Evolutionary conservation across 2,113 vertebrate genomes (phyloP).

Genomic region (Lethenteron reissneri): DNA sequence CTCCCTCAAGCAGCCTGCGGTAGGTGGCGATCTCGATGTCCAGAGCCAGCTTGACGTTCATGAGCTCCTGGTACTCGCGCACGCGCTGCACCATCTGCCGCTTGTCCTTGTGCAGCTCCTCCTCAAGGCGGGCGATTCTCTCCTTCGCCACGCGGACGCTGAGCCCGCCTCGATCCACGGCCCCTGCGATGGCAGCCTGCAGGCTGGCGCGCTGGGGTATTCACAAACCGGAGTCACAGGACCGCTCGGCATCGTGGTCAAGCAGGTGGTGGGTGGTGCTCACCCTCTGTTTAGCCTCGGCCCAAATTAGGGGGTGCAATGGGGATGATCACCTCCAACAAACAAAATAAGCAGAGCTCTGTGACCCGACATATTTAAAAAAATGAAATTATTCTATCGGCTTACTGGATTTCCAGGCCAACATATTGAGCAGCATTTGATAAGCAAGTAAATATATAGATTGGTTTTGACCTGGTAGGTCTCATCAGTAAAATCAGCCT

Average conservation of each 20-base stretch:
- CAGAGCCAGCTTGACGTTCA: constrained; percentile 60
- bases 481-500: no score
- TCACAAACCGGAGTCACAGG: no score
- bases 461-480: no score
- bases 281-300: neutral
- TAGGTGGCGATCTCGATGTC: constrained; percentile 81
- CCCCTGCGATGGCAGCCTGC: constrained; percentile 44
- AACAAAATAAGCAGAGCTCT: neutral
- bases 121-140: constrained; percentile 46
- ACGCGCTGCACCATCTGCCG: constrained; percentile 58
- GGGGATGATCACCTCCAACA: neutral
- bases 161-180: constrained; percentile 52
- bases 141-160: constrained; percentile 48
- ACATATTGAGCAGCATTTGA: no score
- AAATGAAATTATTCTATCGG: no score
- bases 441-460: no score
- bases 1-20: constrained; percentile 59
- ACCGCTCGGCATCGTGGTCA: neutral
- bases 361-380: neutral
- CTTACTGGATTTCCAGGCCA: no score
- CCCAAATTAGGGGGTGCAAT: neutral
- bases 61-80: constrained; percentile 68
- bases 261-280: neutral
- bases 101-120: constrained; percentile 48
- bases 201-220: constrained; percentile 33